Evolutionary conservation across 2,888 invertebrate species (phyloP), one percentile per base, ranked within the genome.

Genomic region (Microctonus brassicae): DNA sequence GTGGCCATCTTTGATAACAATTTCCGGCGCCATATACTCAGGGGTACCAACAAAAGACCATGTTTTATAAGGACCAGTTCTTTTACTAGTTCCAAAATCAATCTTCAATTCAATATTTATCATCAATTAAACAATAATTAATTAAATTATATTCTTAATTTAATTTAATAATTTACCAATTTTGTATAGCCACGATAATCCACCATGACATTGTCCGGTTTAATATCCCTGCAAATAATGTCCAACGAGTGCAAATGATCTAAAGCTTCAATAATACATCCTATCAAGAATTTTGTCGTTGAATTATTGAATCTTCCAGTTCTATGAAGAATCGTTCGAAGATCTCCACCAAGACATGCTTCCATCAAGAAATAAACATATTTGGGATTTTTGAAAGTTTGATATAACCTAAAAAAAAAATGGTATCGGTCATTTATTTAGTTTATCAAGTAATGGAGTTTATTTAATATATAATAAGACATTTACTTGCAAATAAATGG

Each of bases 11-110:
- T 96, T 95, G 29, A 96, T 89, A 58, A 98, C 95, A 58, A 98
- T 95, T 89, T 98, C 95, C 0, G 95, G 95, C 0, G 95, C 94
- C 29, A 95, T 93, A 83, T 95, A 95, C 84, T 97, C 96, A 0
- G 97, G 96, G 0, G 97, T 97, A 11, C 97, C 97, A 66, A 96
- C 96, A 88, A 98, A 97, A 0, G 97, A 97, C 91, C 94, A 96
- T 0, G 97, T 97, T 88, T 96, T 96, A 75, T 94, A 93, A 5
- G 91, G 87, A 0, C 92, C 90, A 71, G 97, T 90, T 77, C 92
- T 91, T 86, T 97, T 97, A 11, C 97, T 96, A 85, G 97, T 97
- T 10, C 97, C 97, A 87, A 98, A 97, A 88, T 97, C 97, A 36
- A 94, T 94, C 92, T 94, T 76, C 55, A 86, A 70, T 36, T 11